Evolutionary conservation across 2,888 invertebrate genomes (phyloP).

Genomic region (Timandra comae): DNA sequence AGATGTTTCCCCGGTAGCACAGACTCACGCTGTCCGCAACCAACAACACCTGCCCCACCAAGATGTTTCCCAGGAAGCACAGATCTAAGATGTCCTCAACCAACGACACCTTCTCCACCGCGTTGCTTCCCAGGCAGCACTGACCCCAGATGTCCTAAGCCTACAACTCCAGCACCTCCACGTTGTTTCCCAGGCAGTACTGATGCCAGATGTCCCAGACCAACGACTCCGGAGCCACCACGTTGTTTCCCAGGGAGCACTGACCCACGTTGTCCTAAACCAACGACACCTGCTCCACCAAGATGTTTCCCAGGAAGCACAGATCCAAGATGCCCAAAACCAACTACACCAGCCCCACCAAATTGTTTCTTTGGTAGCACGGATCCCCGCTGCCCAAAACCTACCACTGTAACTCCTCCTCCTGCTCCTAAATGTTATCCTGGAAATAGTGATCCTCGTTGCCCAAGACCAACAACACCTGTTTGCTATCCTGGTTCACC

Average conservation of each 20-base stretch:
- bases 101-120: conserved; percentile 25
- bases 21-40: conserved; percentile 35
- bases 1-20: conserved; percentile 21
- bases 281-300: conserved; percentile 17
- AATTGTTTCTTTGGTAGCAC: conserved; percentile 37
- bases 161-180: conserved; percentile 28
- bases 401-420: background rate
- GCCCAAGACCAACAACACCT: conserved; percentile 30
- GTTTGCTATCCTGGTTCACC: conserved; percentile 19
- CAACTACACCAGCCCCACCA: conserved; percentile 17
- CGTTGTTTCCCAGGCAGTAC: conserved; percentile 21
- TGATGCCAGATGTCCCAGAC: conserved; percentile 34
- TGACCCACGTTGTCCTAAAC: conserved; percentile 26
- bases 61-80: conserved; percentile 22
- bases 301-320: conserved; percentile 18
- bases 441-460: conserved; percentile 40
- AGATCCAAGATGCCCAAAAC: conserved; percentile 23
- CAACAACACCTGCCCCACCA: conserved; percentile 27
- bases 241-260: conserved; percentile 25
- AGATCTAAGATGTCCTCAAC: conserved; percentile 25
- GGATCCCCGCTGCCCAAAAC: conserved; percentile 27
- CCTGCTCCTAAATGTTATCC: conserved; percentile 44
- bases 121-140: conserved; percentile 29
- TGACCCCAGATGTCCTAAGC: conserved; percentile 31
- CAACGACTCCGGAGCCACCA: conserved; percentile 25